These are phyloP conservation scores for Megastigmus dorsalis DNA, from an alignment of 2,888 invertebrate genomes.

Conservation along the genomic window DNA sequence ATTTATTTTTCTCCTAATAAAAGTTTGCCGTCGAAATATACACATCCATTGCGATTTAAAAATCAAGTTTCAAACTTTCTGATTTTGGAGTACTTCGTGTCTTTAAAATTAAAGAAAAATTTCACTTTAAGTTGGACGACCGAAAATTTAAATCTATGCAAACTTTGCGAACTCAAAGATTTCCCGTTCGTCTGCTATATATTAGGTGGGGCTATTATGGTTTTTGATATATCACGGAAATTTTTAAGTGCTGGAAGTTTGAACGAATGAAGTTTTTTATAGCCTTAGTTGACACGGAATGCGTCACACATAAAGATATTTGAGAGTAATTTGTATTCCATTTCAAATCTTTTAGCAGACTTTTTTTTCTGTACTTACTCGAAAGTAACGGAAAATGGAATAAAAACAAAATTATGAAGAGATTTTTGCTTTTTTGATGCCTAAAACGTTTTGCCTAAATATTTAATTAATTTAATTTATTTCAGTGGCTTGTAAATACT, in stretches of 20 bases:
- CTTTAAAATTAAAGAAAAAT: constrained; percentile 9
- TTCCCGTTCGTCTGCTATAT: neutral
- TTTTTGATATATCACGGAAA: constrained; percentile 32
- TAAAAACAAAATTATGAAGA: neutral
- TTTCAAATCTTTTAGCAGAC: neutral
- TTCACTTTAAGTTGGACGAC: constrained; percentile 2
- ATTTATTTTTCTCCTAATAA: too few species aligned
- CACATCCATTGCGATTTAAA: too few species aligned
- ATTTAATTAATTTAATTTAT: too few species aligned
- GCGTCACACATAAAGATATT: neutral
- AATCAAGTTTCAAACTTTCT: neutral
- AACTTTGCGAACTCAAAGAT: constrained; percentile 11
- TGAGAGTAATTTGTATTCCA: neutral
- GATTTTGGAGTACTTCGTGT: neutral
- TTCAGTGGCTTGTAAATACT: neutral
- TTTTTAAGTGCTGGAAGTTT: constrained; percentile 17
- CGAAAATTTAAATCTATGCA: constrained; percentile 20
- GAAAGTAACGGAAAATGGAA: too few species aligned
- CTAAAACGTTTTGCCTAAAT: neutral
- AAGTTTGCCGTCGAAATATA: too few species aligned
- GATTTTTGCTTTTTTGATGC: too few species aligned
- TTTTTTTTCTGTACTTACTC: too few species aligned
- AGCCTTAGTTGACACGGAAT: constrained; percentile 4
- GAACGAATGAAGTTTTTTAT: neutral
- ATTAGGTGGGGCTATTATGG: constrained; percentile 18